Percentiles rank a stretch among this genome's conserved stretches.
These are phyloP conservation scores for Leptopilina clavipes DNA, from an alignment of 1,140 invertebrate species.

Conservation along the genomic window DNA sequence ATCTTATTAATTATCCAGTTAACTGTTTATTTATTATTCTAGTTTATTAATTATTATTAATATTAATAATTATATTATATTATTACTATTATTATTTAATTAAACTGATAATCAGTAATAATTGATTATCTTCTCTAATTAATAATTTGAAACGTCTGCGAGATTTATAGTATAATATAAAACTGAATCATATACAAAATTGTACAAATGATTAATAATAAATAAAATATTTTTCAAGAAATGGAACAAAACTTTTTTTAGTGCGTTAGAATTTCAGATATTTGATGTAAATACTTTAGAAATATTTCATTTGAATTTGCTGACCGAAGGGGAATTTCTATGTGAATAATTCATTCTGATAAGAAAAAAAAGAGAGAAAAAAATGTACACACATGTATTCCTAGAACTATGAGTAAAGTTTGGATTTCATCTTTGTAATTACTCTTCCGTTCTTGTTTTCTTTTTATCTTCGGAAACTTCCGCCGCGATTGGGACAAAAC, in stretches of 20 bases:
- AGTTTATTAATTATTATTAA: too few relatives aligned
- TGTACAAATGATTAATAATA: too few relatives aligned
- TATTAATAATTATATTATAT: too few relatives aligned
- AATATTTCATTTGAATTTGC: conserved; percentile 40
- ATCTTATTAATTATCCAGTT: too few relatives aligned
- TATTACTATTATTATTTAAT: too few relatives aligned
- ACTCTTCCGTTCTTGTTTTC: conserved; percentile 1
- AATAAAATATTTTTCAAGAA: too few relatives aligned
- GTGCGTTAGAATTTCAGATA: not conserved
- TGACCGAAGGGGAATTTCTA: conserved; percentile 51
- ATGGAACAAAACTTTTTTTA: not conserved
- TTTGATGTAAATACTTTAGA: not conserved
- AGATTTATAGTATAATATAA: too few relatives aligned
- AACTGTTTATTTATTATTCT: too few relatives aligned
- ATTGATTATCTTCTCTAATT: too few relatives aligned
- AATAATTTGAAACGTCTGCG: too few relatives aligned
- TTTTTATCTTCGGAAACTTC: conserved; percentile 5
- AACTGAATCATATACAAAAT: too few relatives aligned
- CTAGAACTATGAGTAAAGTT: conserved; percentile 11
- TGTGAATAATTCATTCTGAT: conserved; percentile 59
- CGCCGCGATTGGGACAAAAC: not conserved
- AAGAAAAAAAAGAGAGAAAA: conserved; percentile 31
- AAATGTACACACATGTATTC: conserved; percentile 24
- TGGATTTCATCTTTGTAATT: conserved; percentile 11
- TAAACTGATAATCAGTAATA: too few relatives aligned